Conservation (phyloP, 2,888 invertebrate genomes). For the Zygogramma bicolorata region DNA sequence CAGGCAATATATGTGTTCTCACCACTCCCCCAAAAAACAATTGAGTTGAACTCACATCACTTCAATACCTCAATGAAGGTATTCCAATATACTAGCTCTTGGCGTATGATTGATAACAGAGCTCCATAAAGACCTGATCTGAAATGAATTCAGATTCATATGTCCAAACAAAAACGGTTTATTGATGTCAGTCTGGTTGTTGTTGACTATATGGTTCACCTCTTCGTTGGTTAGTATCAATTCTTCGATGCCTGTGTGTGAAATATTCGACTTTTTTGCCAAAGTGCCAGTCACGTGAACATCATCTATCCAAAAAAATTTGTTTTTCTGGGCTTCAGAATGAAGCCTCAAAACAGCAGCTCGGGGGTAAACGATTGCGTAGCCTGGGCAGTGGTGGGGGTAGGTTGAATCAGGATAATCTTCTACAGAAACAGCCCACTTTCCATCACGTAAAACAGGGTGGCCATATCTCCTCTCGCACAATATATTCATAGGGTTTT, state of each 20-base stretch:
- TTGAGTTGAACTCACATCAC: no score
- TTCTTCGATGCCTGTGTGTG: slow-evolving; percentile 18
- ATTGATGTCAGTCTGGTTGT: slow-evolving; percentile 14
- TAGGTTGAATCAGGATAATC: slow-evolving; percentile 75
- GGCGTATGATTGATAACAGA: slow-evolving; percentile 6
- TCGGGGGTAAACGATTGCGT: slow-evolving; percentile 51
- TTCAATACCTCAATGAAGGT: no score
- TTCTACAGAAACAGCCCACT: slow-evolving; percentile 78
- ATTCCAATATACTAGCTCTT: slow-evolving; percentile 17
- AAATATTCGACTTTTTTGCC: slow-evolving; percentile 60
- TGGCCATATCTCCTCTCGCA: slow-evolving; percentile 7
- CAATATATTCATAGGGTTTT: slow-evolving; percentile 11
- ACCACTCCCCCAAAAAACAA: no score
- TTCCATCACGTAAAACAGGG: slow-evolving; percentile 55
- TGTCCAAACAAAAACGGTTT: slow-evolving; percentile 20
- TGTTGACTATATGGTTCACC: slow-evolving; percentile 15
- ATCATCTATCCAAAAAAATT: slow-evolving; percentile 81
- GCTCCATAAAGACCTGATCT: slow-evolving; percentile 26
- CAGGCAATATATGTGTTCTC: no score
- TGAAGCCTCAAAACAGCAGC: slow-evolving; percentile 68
- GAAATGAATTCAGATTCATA: slow-evolving; percentile 14
- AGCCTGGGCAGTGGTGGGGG: slow-evolving; percentile 81
- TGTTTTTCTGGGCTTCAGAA: slow-evolving; percentile 68
- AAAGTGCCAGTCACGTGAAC: slow-evolving; percentile 75
- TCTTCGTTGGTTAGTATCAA: slow-evolving; percentile 15